A percentile compares a stretch with the other conserved stretches of the same genome.
Conservation (phyloP, 2,797 vertebrate species). For the Gymnopithys bicolor region DNA sequence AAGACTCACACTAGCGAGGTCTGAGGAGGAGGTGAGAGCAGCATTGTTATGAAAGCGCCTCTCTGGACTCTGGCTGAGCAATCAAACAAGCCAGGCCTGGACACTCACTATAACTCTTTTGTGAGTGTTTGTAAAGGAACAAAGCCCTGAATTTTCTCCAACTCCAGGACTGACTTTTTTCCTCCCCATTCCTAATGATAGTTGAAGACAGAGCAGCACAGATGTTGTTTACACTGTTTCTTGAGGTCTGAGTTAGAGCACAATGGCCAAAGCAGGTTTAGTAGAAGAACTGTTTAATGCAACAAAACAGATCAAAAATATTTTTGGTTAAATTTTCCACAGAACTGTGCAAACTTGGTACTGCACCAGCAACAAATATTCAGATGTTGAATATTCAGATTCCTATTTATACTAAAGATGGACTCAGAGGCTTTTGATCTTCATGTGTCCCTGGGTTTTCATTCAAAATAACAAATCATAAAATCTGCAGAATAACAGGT, state of each 20-base stretch:
- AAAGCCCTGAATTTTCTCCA: not conserved
- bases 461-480: not conserved
- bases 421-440: not conserved
- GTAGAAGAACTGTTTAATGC: not conserved
- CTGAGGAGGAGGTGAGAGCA: not conserved
- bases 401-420: not conserved
- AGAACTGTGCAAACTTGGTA: not conserved
- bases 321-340: not conserved
- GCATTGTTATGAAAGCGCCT: not conserved
- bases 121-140: not conserved
- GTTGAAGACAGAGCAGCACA: not conserved
- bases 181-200: not conserved
- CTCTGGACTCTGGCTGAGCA: not conserved
- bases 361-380: not conserved
- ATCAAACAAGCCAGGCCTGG: not conserved
- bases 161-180: not conserved
- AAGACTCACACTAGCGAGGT: not conserved
- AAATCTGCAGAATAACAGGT: not conserved
- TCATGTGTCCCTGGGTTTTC: not conserved
- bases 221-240: not conserved
- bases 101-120: not conserved
- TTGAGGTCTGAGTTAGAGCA: not conserved
- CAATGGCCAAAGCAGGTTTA: not conserved
- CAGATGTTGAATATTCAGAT: not conserved
- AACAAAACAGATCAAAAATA: not conserved